These are phyloP conservation scores for Myiozetetes cayanensis DNA, from an alignment of 2,113 vertebrate species.

Conservation along the genomic window DNA sequence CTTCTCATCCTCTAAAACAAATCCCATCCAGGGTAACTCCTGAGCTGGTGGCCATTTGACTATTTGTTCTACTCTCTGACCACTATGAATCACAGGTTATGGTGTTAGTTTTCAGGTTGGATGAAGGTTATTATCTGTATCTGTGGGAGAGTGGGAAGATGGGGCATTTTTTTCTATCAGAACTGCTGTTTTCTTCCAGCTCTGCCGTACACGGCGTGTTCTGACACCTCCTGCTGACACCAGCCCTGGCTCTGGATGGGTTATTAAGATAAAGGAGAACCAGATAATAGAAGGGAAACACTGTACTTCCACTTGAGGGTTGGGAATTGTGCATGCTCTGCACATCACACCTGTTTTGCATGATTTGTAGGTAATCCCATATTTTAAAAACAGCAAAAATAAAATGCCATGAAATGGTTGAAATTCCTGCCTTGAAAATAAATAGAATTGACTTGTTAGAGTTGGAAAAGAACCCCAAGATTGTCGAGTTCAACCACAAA, in stretches of 20 bases:
- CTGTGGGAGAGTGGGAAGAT: background rate
- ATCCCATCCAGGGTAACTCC: background rate
- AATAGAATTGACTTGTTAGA: accelerated
- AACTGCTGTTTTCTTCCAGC: background rate
- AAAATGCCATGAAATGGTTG: background rate
- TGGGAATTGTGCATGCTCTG: background rate
- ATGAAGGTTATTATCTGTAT: background rate
- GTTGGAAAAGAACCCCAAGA: background rate
- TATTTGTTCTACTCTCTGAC: background rate
- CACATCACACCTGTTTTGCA: background rate
- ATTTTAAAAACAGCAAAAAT: background rate
- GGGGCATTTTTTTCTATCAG: background rate
- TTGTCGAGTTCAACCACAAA: accelerated
- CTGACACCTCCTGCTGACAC: background rate
- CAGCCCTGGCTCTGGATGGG: accelerated
- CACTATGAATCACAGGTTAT: background rate
- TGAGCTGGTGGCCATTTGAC: background rate
- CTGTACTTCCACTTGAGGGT: background rate
- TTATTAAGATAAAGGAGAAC: background rate
- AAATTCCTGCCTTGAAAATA: background rate
- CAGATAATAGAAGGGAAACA: background rate
- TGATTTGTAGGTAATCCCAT: background rate
- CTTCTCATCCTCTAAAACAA: background rate
- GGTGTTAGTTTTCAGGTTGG: background rate
- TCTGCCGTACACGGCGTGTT: background rate